These are phyloP conservation scores for Leucophenga montana DNA, from an alignment of 2,888 invertebrate genomes.

Conservation along the genomic window DNA sequence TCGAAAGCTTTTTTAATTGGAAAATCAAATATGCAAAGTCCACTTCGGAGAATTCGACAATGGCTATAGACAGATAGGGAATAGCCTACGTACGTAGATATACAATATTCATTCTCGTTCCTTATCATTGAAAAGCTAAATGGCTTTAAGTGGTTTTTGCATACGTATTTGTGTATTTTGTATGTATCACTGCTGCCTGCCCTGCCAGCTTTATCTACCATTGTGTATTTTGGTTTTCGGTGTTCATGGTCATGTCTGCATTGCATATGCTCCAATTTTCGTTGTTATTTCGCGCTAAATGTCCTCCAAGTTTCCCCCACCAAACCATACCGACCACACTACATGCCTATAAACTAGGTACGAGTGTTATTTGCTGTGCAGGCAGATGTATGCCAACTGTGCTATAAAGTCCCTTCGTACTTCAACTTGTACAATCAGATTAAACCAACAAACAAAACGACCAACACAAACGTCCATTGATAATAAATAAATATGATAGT, in stretches of 20 bases:
- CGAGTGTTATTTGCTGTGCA: background rate
- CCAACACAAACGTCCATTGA: background rate
- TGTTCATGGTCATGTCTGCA: constrained; percentile 49
- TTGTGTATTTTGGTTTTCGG: constrained; percentile 30
- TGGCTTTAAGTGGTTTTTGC: background rate
- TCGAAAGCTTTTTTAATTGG: constrained; percentile 53
- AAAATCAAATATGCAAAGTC: constrained; percentile 45
- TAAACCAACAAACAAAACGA: background rate
- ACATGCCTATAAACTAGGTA: constrained; percentile 14
- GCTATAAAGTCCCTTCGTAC: background rate
- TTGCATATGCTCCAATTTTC: constrained; percentile 35
- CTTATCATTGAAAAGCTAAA: background rate
- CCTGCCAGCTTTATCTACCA: too few species aligned
- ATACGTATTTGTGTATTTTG: too few species aligned
- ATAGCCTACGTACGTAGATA: constrained; percentile 30
- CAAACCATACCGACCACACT: background rate
- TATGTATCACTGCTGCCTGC: too few species aligned
- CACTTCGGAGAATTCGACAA: constrained; percentile 11
- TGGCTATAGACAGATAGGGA: constrained; percentile 23
- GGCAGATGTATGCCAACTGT: constrained; percentile 22
- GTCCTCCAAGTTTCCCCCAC: background rate
- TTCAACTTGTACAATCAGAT: background rate
- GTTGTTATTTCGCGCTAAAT: background rate
- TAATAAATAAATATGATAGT: constrained; percentile 10
- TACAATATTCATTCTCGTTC: background rate